Evolutionary conservation across 2,113 vertebrate genomes (phyloP).

Genomic region (Xiphophorus couchianus): DNA sequence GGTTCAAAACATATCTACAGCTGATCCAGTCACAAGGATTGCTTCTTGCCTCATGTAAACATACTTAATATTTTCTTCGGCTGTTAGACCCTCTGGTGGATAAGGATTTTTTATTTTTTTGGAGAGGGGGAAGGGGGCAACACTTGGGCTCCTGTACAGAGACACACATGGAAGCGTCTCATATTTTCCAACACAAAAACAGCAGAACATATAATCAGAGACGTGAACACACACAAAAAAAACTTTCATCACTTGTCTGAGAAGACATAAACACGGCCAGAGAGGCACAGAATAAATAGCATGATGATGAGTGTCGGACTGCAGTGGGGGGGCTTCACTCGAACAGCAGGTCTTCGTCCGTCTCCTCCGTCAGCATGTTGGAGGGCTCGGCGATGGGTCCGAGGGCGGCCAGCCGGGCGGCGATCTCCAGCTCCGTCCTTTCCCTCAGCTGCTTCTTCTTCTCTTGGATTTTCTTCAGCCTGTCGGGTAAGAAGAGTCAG

Average conservation of each 20-base stretch:
- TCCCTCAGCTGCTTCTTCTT: constrained; percentile 97
- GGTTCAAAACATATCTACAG: constrained; percentile 51
- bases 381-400: constrained; percentile 84
- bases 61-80: constrained; percentile 24
- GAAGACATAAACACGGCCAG: constrained; percentile 53
- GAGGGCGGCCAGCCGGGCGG: constrained; percentile 77
- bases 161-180: constrained; percentile 30
- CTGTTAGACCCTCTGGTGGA: not conserved
- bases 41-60: constrained; percentile 38
- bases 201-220: constrained; percentile 56
- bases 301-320: constrained; percentile 11
- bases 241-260: constrained; percentile 45
- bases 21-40: constrained; percentile 39
- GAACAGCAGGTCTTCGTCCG: constrained; percentile 94
- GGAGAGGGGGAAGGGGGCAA: not conserved
- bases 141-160: constrained; percentile 38
- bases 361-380: constrained; percentile 92
- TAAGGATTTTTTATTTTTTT: not conserved
- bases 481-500: constrained; percentile 48
- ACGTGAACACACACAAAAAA: constrained; percentile 45
- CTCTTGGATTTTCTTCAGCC: constrained; percentile 99
- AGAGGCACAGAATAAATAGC: constrained; percentile 80
- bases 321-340: constrained; percentile 77
- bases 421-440: constrained; percentile 86
- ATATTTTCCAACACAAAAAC: constrained; percentile 39